Conservation (phyloP, 1,140 invertebrate species). For the Doryteuthis pealeii region DNA sequence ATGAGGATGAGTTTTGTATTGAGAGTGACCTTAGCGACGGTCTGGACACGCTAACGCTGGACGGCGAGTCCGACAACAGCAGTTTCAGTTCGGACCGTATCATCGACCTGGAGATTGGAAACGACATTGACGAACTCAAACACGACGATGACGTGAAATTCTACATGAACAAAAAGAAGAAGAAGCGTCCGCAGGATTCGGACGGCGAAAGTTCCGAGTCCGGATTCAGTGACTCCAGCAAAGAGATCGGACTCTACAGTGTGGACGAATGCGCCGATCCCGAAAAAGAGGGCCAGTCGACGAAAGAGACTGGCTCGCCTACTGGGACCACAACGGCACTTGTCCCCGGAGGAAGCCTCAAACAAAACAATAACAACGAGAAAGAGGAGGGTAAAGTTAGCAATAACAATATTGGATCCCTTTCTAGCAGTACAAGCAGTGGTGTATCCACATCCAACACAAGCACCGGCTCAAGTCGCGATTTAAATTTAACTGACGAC, state of each 20-base stretch:
- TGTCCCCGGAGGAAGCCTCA: neutral
- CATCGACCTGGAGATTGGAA: constrained; percentile 52
- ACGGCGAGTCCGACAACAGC: constrained; percentile 8
- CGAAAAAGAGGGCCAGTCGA: neutral
- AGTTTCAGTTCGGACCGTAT: constrained; percentile 27
- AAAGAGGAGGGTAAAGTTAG: neutral
- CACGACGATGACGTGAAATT: constrained; percentile 46
- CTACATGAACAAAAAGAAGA: constrained; percentile 24
- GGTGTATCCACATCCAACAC: neutral
- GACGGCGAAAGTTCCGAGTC: constrained; percentile 56
- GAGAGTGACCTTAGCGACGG: constrained; percentile 21
- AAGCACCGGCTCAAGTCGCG: no score
- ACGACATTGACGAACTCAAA: constrained; percentile 50
- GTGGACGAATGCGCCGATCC: constrained; percentile 16
- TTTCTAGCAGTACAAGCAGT: neutral
- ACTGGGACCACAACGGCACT: no score
- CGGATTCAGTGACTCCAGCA: constrained; percentile 44
- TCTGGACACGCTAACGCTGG: constrained; percentile 25
- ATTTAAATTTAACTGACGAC: neutral
- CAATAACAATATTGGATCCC: neutral
- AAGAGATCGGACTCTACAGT: constrained; percentile 22
- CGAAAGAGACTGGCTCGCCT: neutral
- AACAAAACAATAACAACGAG: neutral
- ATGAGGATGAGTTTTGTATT: neutral
- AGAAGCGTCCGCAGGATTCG: constrained; percentile 29